Percentiles rank a stretch among this genome's conserved stretches.
Evolutionary conservation across 2,113 vertebrate species (phyloP).

Genomic region (Notarius quadriscutis): DNA sequence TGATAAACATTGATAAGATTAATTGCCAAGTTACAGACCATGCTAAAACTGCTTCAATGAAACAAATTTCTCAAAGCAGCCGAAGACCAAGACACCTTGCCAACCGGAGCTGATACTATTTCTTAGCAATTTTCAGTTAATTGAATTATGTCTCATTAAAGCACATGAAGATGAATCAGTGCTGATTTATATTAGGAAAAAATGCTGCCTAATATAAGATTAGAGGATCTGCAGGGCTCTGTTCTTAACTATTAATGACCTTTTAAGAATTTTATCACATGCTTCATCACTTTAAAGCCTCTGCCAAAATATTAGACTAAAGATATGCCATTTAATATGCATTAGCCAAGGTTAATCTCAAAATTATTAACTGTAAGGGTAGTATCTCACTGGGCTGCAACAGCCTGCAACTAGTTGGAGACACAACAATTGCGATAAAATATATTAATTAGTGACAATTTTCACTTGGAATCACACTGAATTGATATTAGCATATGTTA

Average conservation of each 20-base stretch:
- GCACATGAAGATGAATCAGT: background rate
- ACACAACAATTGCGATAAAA: too few relatives aligned
- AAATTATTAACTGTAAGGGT: background rate
- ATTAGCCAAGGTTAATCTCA: background rate
- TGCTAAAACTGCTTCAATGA: background rate
- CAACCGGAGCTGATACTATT: conserved; percentile 8
- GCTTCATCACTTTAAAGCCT: background rate
- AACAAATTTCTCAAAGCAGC: background rate
- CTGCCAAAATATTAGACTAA: background rate
- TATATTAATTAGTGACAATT: too few relatives aligned
- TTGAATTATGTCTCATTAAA: conserved; percentile 18
- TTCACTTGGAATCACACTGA: too few relatives aligned
- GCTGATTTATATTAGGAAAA: background rate
- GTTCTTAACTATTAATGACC: background rate
- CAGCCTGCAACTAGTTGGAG: too few relatives aligned
- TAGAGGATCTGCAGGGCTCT: background rate
- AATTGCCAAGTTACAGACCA: background rate
- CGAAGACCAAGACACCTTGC: conserved; percentile 1
- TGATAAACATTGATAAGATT: background rate
- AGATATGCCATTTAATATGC: background rate
- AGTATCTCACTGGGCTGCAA: too few relatives aligned
- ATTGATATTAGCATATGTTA: too few relatives aligned
- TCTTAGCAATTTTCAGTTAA: conserved; percentile 19
- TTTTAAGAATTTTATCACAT: background rate
- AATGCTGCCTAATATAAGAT: background rate